Percentiles rank a stretch among this genome's conserved stretches.
Conservation (phyloP, 2,888 invertebrate species). For the Nomada ferruginata region DNA sequence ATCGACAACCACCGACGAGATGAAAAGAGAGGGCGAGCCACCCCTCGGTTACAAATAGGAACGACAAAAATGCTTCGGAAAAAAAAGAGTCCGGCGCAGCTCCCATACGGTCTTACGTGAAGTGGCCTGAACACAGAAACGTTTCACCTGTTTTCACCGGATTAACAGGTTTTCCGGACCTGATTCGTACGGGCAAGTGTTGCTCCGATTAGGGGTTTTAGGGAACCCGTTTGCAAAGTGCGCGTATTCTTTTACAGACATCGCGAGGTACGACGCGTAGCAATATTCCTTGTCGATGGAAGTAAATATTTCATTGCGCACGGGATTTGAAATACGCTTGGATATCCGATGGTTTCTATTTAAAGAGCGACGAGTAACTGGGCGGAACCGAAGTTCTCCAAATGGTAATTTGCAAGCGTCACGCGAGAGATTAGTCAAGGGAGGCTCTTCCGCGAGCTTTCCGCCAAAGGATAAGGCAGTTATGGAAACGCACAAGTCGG, state of each 20-base stretch:
- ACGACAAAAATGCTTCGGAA: conserved; percentile 74
- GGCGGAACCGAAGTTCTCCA: conserved; percentile 6
- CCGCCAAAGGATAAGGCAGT: conserved; percentile 19
- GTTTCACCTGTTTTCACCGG: conserved; percentile 49
- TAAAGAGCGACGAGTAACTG: background rate
- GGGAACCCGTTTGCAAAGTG: background rate
- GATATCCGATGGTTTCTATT: no score
- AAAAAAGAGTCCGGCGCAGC: conserved; percentile 61
- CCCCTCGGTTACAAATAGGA: conserved; percentile 69
- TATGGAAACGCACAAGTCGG: conserved; percentile 47
- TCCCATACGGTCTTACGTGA: conserved; percentile 17
- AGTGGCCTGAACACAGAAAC: conserved; percentile 6
- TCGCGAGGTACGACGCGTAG: no score
- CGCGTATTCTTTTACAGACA: background rate
- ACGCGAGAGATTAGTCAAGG: conserved; percentile 32
- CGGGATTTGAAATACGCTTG: no score
- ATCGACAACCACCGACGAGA: conserved; percentile 44
- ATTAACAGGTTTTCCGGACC: conserved; percentile 45
- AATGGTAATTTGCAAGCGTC: conserved; percentile 12
- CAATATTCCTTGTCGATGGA: no score
- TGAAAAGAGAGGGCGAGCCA: conserved; percentile 19
- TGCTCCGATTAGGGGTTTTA: background rate
- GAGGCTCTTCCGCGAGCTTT: conserved; percentile 11
- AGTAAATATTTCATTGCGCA: no score
- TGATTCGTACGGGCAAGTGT: conserved; percentile 1